Conservation (phyloP, 2,113 vertebrate species). For the Sinocyclocheilus anshuiensis region DNA sequence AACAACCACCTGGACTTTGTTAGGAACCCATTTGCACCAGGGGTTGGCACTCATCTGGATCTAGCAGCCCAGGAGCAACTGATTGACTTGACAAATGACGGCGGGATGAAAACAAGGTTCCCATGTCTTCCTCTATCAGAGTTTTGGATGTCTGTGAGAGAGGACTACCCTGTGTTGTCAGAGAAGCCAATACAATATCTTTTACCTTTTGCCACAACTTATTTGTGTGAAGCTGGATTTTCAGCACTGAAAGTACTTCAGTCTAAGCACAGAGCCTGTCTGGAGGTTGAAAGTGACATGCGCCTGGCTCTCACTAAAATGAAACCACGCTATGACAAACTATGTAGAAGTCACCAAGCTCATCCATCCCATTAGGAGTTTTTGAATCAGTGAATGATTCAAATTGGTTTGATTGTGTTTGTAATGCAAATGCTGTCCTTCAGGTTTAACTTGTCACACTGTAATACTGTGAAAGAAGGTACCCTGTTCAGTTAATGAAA, state of each 20-base stretch:
- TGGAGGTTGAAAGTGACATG: not conserved
- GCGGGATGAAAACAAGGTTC: not conserved
- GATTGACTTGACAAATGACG: not conserved
- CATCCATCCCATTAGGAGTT: not conserved
- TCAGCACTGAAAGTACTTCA: not conserved
- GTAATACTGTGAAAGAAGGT: not conserved
- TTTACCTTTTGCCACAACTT: constrained; percentile 1
- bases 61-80: not conserved
- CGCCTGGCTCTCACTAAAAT: not conserved
- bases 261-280: not conserved
- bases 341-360: not conserved
- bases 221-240: not conserved
- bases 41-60: constrained; percentile 1
- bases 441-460: not conserved
- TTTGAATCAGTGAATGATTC: not conserved
- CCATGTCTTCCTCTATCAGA: not conserved
- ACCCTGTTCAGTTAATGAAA: not conserved
- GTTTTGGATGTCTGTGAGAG: no score
- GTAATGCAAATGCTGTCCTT: not conserved
- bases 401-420: not conserved
- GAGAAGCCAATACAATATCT: not conserved
- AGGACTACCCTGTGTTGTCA: not conserved
- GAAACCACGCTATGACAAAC: not conserved
- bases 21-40: not conserved
- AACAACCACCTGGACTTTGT: not conserved